A percentile compares a stretch with the other conserved stretches of the same genome.
Evolutionary conservation across 2,113 vertebrate species (phyloP).

Genomic region (Hemibagrus wyckioides): DNA sequence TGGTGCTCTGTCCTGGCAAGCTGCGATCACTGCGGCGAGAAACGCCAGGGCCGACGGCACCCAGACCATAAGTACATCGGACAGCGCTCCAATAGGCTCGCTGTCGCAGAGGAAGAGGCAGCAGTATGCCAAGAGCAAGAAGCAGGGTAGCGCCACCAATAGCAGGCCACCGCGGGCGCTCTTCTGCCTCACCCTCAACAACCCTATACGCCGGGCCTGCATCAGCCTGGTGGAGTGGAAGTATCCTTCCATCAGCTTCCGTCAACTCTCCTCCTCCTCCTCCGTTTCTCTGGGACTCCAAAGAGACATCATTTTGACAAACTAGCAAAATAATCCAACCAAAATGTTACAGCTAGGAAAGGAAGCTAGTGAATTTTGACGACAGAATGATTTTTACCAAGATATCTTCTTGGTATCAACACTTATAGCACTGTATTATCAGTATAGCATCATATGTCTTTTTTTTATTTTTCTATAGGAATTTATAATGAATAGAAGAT

Average conservation of each 20-base stretch:
- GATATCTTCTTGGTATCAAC: no score
- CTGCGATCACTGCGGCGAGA: constrained; percentile 88
- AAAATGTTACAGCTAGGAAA: not conserved
- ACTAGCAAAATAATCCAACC: not conserved
- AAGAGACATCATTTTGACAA: not conserved
- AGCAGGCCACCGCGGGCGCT: constrained; percentile 93
- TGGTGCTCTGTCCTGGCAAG: constrained; percentile 90
- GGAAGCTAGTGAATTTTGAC: not conserved
- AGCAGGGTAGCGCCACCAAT: constrained; percentile 90
- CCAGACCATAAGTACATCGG: constrained; percentile 71
- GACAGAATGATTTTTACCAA: not conserved
- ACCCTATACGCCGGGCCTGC: constrained; percentile 98
- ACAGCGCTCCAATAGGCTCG: constrained; percentile 80
- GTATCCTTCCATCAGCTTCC: constrained; percentile 82
- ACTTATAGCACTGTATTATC: not conserved
- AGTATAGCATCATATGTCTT: not conserved
- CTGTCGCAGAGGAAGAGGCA: constrained; percentile 97
- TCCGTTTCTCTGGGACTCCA: not conserved
- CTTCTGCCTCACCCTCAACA: constrained; percentile 97
- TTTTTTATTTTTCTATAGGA: not conserved
- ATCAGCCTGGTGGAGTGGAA: constrained; percentile 99
- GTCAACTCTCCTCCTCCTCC: no score
- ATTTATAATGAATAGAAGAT: no score
- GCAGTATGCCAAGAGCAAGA: constrained; percentile 99
- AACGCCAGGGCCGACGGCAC: constrained; percentile 84